A percentile compares a stretch with the other conserved stretches of the same genome.
These are phyloP conservation scores for Machimus atricapillus DNA, from an alignment of 2,888 invertebrate genomes.

Conservation along the genomic window DNA sequence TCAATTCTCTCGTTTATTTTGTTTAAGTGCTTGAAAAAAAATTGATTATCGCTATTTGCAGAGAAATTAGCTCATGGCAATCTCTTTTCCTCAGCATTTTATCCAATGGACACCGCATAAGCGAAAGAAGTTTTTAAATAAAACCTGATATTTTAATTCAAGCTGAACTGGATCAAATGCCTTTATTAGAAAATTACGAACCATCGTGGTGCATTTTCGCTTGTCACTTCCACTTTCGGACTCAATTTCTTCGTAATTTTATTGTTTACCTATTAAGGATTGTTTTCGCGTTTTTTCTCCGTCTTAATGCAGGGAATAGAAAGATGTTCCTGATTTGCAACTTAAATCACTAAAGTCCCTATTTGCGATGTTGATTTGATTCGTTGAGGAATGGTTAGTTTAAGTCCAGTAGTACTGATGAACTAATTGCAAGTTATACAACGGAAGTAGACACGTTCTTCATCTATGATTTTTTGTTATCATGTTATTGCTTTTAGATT, in stretches of 20 bases:
- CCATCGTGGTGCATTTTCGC: not conserved
- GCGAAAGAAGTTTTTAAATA: not conserved
- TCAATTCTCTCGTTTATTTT: not conserved
- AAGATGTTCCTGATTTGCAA: not conserved
- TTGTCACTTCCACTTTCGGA: not conserved
- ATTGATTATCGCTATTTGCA: not conserved
- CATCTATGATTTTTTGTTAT: not conserved
- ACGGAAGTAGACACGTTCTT: not conserved
- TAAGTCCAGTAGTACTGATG: not conserved
- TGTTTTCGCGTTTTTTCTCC: not conserved
- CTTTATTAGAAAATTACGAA: not conserved
- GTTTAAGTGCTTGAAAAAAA: not conserved
- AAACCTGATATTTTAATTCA: not conserved
- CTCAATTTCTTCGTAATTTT: not conserved
- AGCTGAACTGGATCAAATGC: not conserved
- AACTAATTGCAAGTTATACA: not conserved
- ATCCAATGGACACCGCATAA: not conserved
- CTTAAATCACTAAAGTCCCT: not conserved
- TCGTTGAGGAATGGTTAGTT: not conserved
- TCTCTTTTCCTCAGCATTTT: not conserved
- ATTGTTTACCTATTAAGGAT: not conserved
- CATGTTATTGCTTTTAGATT: not conserved
- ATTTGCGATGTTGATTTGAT: not conserved
- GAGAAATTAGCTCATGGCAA: not conserved
- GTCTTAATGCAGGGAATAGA: not conserved